Conservation (phyloP, 2,113 vertebrate genomes). For the Nicator chloris region DNA sequence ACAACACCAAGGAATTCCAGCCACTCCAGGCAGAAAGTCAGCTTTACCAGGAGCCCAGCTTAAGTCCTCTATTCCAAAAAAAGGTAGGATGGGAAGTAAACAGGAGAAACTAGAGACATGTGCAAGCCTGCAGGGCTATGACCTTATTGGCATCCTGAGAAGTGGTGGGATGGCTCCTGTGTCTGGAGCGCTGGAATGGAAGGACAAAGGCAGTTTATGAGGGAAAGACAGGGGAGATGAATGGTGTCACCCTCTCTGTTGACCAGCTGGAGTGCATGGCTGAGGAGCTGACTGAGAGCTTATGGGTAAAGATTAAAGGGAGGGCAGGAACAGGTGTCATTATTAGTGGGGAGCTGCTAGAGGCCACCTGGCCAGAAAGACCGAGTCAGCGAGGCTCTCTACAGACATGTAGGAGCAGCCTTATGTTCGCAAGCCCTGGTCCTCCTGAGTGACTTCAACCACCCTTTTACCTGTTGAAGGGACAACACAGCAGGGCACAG, state of each 20-base stretch:
- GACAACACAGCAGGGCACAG: background rate
- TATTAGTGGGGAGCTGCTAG: background rate
- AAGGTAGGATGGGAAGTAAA: background rate
- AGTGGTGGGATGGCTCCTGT: background rate
- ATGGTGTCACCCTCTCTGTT: background rate
- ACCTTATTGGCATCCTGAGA: background rate
- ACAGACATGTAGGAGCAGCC: background rate
- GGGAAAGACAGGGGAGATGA: background rate
- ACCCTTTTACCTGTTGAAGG: background rate
- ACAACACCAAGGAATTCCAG: background rate
- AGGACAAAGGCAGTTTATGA: background rate
- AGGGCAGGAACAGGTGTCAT: background rate
- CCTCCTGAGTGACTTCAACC: background rate
- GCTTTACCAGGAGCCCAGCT: background rate
- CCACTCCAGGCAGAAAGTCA: background rate
- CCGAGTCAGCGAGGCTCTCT: background rate
- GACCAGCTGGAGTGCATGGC: background rate
- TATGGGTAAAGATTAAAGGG: background rate
- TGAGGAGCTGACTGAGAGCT: background rate
- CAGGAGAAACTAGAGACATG: background rate
- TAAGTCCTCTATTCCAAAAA: background rate
- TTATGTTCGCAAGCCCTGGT: rapidly evolving
- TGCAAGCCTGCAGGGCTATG: background rate
- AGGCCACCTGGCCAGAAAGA: background rate
- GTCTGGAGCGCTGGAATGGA: background rate